These are phyloP conservation scores for Andricus quercusramuli DNA, from an alignment of 2,888 invertebrate species.

Conservation along the genomic window DNA sequence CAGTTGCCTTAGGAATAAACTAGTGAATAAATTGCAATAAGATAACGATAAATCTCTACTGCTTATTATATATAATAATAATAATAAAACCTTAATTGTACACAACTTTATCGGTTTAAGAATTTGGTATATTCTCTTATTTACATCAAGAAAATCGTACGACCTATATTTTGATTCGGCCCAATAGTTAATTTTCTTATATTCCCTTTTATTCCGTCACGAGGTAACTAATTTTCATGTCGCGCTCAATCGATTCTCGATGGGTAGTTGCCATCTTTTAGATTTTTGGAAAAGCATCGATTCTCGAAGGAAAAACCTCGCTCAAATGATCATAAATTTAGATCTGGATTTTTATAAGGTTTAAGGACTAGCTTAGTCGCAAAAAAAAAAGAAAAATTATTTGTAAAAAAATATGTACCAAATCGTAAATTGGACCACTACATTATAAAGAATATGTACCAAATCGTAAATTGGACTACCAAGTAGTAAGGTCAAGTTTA, in stretches of 20 bases:
- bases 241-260: neutral
- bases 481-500: too few species aligned
- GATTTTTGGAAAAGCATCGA: slow-evolving; percentile 8
- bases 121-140: slow-evolving; percentile 71
- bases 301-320: neutral
- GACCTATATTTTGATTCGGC: slow-evolving; percentile 59
- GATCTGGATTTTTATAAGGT: neutral
- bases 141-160: slow-evolving; percentile 54
- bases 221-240: slow-evolving; percentile 38
- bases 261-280: neutral
- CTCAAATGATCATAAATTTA: slow-evolving; percentile 11
- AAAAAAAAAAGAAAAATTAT: neutral
- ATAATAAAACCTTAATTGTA: slow-evolving; percentile 56
- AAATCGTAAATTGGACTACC: too few species aligned
- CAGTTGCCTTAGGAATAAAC: slow-evolving; percentile 38
- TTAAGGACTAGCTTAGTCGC: neutral
- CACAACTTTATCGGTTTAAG: slow-evolving; percentile 60
- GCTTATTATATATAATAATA: slow-evolving; percentile 41
- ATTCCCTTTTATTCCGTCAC: slow-evolving; percentile 27
- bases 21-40: slow-evolving; percentile 57
- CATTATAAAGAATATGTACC: too few species aligned
- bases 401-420: neutral
- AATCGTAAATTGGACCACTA: too few species aligned
- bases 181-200: slow-evolving; percentile 45
- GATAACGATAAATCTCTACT: slow-evolving; percentile 60